phyloP scores from a whole-genome alignment of 1,140 invertebrate genomes.

The Pygmarrhopalites habei region DNA sequence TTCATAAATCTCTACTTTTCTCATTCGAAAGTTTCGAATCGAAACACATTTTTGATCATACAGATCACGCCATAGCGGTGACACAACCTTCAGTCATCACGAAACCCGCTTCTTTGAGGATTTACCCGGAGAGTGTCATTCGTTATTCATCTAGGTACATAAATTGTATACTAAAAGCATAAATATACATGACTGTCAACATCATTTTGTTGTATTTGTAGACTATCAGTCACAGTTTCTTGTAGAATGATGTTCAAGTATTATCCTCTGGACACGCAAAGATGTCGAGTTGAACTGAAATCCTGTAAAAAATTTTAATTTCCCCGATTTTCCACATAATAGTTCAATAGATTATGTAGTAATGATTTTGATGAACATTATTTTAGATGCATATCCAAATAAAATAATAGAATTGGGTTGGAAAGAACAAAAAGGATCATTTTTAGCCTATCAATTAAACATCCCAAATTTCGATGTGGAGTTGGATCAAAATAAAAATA shows the following conservation, averaged over 20 bases:
- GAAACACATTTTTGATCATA: background rate
- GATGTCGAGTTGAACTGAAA: constrained; percentile 24
- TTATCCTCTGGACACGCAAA: constrained; percentile 28
- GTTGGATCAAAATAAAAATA: constrained; percentile 10
- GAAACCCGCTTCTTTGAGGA: constrained; percentile 30
- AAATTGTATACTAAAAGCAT: background rate
- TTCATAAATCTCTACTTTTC: background rate
- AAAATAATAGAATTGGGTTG: constrained; percentile 19
- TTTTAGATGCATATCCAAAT: constrained; percentile 20
- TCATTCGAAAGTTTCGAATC: background rate
- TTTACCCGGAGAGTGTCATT: constrained; percentile 33
- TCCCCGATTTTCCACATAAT: background rate
- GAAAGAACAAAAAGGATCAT: constrained; percentile 21
- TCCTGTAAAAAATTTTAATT: constrained; percentile 16
- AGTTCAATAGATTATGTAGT: too few relatives aligned
- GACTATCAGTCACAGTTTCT: constrained; percentile 17
- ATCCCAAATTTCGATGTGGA: constrained; percentile 28
- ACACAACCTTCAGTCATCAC: constrained; percentile 29
- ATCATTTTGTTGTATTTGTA: background rate
- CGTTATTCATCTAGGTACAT: constrained; percentile 33
- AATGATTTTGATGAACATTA: too few relatives aligned
- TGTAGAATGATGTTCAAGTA: constrained; percentile 33
- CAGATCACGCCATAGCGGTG: constrained; percentile 31
- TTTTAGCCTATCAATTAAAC: constrained; percentile 8
- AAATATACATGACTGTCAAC: background rate